Base-by-base conservation (phyloP, 2,113 vertebrate species). In the Corythaeola cristata region DNA sequence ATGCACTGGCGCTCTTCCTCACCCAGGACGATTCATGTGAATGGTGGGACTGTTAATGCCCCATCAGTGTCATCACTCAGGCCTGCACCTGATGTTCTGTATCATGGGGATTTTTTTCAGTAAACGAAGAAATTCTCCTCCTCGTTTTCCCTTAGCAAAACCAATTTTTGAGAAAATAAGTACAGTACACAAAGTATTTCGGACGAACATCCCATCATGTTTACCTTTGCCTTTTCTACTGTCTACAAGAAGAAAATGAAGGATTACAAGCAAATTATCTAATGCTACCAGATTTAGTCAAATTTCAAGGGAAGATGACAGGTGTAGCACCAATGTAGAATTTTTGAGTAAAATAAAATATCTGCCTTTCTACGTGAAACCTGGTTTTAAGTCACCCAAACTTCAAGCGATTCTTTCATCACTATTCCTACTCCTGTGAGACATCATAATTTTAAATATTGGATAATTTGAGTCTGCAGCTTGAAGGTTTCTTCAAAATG, bases 391-490 rank as follows among this genome's bases (percentile, higher is more conserved):
- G 35, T 58, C 50, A 83, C 55, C 47, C 75, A 66, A 62, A 69
- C 71, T 32, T 55, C 21, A 39, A 77, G 45, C 8, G 24, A 28
- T 55, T 66, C 59, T 66, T 67, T 62, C 76, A 52, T n/a, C 0
- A 0, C 30, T 62, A 17, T 49, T 81, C 44, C 24, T 44, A 49
- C 23, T 82, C 71, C 85, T 62, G 2, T 3, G 56, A 95, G 24
- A 82, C 62, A 47, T 12, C 3, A 1, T 23, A 5, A 96, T 95
- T 93, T 89, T 4, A 67, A 82, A 85, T 73, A 93, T 45, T 62
- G 71, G 81, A 69, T 91, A 95, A 94, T 91, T 88, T 41, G 12
- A 82, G 81, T 8, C 76, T 95, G 89, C 69, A 89, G 91, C 69
- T 79, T 82, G 60, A 56, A 92, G 50, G 37, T 85, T 79, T 58